Evolutionary conservation across 2,888 invertebrate genomes (phyloP).

Genomic region (Hypomecis punctinalis): DNA sequence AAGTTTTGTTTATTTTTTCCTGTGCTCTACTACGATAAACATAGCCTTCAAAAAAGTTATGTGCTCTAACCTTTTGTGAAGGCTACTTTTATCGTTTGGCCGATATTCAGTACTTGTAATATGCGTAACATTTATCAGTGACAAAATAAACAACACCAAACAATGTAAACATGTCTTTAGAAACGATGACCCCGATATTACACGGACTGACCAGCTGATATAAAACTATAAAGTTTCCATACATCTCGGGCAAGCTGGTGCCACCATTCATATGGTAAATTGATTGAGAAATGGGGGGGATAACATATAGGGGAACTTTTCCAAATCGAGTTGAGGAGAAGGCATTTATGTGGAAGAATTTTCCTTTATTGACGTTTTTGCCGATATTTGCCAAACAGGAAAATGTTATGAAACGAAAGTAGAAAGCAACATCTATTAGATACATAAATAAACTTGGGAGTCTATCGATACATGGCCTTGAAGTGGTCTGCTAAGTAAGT

Average conservation of each 20-base stretch:
- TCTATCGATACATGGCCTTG: no score
- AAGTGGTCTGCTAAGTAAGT: no score
- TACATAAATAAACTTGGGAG: no score
- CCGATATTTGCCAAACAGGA: background rate
- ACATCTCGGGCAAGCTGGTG: conserved; percentile 38
- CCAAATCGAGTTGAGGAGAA: conserved; percentile 1
- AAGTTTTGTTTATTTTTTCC: no score
- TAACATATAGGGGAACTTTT: conserved; percentile 19
- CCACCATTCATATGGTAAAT: conserved; percentile 37
- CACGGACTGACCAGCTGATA: conserved; percentile 22
- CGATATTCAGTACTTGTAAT: no score
- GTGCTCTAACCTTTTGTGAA: no score
- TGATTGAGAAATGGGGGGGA: conserved; percentile 29
- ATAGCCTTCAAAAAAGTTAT: no score
- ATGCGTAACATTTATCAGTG: background rate
- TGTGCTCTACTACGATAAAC: no score
- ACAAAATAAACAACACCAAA: background rate
- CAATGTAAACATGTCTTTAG: conserved; percentile 1
- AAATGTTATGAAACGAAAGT: no score
- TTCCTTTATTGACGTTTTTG: background rate
- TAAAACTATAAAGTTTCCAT: conserved; percentile 32
- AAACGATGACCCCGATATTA: conserved; percentile 11
- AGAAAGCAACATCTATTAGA: no score
- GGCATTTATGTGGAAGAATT: background rate
- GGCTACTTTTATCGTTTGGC: no score